phyloP scores from a whole-genome alignment of 2,797 vertebrate genomes.

The Remorina albescens region DNA sequence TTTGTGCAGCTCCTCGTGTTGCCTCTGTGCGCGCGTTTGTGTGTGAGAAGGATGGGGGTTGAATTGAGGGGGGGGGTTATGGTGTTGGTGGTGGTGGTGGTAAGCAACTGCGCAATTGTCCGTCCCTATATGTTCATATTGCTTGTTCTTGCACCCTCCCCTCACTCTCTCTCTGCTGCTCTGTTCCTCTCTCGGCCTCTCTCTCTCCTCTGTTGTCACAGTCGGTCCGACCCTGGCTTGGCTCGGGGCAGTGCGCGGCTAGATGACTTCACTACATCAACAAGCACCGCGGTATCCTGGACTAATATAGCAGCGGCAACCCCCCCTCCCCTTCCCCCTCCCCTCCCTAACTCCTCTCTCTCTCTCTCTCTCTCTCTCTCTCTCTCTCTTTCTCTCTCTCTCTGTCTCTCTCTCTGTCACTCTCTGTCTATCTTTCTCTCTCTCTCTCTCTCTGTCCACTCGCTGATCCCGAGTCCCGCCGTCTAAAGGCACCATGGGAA shows the following conservation, averaged over 20 bases:
- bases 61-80: too few species aligned
- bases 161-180: slow-evolving; percentile 9
- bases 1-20: slow-evolving; percentile 34
- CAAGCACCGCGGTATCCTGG: slow-evolving; percentile 80
- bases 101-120: slow-evolving; percentile 83
- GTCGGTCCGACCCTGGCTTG: slow-evolving; percentile 77
- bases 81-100: slow-evolving; percentile 52
- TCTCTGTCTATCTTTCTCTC: slow-evolving; percentile 15
- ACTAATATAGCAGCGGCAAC: slow-evolving; percentile 78
- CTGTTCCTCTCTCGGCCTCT: slow-evolving; percentile 11
- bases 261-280: slow-evolving; percentile 82
- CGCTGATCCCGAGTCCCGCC: slow-evolving; percentile 71
- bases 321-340: slow-evolving; percentile 30
- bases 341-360: neutral
- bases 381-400: slow-evolving; percentile 24
- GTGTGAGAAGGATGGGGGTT: slow-evolving; percentile 8
- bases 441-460: slow-evolving; percentile 50
- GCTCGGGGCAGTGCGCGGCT: slow-evolving; percentile 77
- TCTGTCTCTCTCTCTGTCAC: slow-evolving; percentile 34
- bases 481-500: slow-evolving; percentile 82
- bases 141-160: slow-evolving; percentile 18
- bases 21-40: slow-evolving; percentile 25
- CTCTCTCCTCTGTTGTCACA: slow-evolving; percentile 47
- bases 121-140: slow-evolving; percentile 64
- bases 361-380: slow-evolving; percentile 17